Evolutionary conservation across 37 sponge, comb jelly and placozoan species (phyloP).

Genomic region (Haliclona indistincta): DNA sequence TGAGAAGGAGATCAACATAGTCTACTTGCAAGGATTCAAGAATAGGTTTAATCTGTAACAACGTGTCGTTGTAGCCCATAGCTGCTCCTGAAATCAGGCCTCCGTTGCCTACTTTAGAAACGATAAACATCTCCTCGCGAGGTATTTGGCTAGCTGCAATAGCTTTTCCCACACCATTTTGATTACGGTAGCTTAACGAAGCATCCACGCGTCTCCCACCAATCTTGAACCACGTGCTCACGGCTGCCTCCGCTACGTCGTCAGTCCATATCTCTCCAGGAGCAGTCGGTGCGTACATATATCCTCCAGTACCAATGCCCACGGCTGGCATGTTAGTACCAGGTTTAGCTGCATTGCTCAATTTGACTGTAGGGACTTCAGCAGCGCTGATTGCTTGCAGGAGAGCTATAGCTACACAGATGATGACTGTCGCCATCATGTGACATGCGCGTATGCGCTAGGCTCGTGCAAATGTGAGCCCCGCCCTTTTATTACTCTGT

Average conservation of each 20-base stretch:
- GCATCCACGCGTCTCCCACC: slow-evolving; percentile 29
- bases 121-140: slow-evolving; percentile 20
- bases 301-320: slow-evolving; percentile 15
- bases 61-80: slow-evolving; percentile 22
- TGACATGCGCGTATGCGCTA: too few relatives aligned
- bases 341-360: slow-evolving; percentile 13
- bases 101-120: slow-evolving; percentile 28
- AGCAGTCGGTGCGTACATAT: slow-evolving; percentile 3
- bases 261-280: slow-evolving; percentile 26
- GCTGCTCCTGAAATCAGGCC: slow-evolving; percentile 1
- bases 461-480: too few relatives aligned
- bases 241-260: slow-evolving; percentile 27
- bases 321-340: slow-evolving; percentile 12
- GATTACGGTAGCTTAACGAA: slow-evolving; percentile 3
- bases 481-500: too few relatives aligned
- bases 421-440: too few relatives aligned
- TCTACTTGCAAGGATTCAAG: slow-evolving; percentile 1
- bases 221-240: slow-evolving; percentile 6
- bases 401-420: too few relatives aligned
- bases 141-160: slow-evolving; percentile 17
- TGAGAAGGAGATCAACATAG: slow-evolving; percentile 32
- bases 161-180: slow-evolving; percentile 15
- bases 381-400: too few relatives aligned
- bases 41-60: slow-evolving; percentile 2
- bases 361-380: slow-evolving; percentile 7